Base-by-base conservation (phyloP, 2,113 vertebrate species). In the Mesocricetus auratus region DNA sequence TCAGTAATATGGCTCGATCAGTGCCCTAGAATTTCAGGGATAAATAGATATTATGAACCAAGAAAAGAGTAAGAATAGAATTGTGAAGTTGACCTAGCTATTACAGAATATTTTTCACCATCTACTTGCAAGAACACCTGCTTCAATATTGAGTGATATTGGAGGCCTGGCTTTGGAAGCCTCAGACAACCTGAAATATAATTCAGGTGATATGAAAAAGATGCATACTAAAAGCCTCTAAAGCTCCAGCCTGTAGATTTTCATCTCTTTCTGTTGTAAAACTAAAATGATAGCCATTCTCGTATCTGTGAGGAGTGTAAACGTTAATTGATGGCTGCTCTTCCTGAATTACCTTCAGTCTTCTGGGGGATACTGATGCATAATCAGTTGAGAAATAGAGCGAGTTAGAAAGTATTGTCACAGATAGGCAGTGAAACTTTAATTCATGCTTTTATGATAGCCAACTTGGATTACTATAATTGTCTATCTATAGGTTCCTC, bases 311-410 rank as follows among this genome's bases (percentile, higher is more conserved):
- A 39, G 79, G 47, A 95, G 97, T 91, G 60, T 96, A 97, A 97
- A 97, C 64, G 69, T 98, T 98, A 98, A 98, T 95, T 98, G 97
- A 97, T 96, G 97, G 92, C 94, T 97, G 96, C 98, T 98, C 97
- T 98, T 98, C 93, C 69, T 91, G 86, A 97, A 98, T 97, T 97
- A 60, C 53, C 79, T 97, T 96, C 92, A 39, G 97, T 97, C 97
- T 97, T 50, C 91, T 78, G 91, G 95, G 96, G 89, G 94, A 97
- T 98, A 98, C 73, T 88, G 31, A 29, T 73, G 58, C 97, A 94
- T 97, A 97, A 97, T 98, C 95, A 96, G 68, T 94, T 97, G 96
- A 94, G 96, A 98, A 98, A 97, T 92, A 97, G 96, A 98, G 93
- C 78, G 97, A 97, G 62, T 97, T 98, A 96, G 92, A 98, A 93